Evolutionary conservation across 2,888 invertebrate genomes (phyloP).

Genomic region (Tillus elongatus): DNA sequence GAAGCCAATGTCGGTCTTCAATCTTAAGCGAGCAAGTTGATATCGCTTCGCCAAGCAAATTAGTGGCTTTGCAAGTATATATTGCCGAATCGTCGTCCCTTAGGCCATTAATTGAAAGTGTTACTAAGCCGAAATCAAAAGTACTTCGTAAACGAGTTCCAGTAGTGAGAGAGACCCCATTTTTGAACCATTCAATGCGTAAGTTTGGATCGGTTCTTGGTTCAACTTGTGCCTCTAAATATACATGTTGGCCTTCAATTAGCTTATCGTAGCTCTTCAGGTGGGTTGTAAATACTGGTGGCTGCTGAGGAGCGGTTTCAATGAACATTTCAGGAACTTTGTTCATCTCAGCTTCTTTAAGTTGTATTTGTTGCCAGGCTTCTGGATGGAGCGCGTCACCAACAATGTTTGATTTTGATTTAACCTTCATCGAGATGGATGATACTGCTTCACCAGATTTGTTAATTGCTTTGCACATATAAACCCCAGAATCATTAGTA

Average conservation of each 20-base stretch:
- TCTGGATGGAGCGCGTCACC: constrained; percentile 83
- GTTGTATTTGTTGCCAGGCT: constrained; percentile 84
- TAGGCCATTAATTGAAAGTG: constrained; percentile 78
- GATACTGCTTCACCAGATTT: constrained; percentile 90
- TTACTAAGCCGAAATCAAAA: constrained; percentile 94
- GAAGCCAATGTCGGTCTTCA: constrained; percentile 79
- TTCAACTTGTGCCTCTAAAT: constrained; percentile 83
- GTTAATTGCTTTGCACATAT: constrained; percentile 91
- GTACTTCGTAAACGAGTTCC: constrained; percentile 86
- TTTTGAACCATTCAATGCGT: constrained; percentile 86
- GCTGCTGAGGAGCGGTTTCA: constrained; percentile 76
- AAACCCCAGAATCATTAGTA: constrained; percentile 82
- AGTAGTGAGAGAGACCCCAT: constrained; percentile 75
- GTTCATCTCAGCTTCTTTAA: constrained; percentile 87
- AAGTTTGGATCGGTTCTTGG: constrained; percentile 83
- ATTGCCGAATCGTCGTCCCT: constrained; percentile 88
- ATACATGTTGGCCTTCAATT: constrained; percentile 77
- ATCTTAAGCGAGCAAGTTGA: constrained; percentile 86
- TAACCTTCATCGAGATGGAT: constrained; percentile 81
- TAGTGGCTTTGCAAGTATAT: constrained; percentile 91
- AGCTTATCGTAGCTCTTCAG: constrained; percentile 75
- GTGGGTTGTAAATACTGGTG: constrained; percentile 93
- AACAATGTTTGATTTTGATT: constrained; percentile 68
- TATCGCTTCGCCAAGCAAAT: constrained; percentile 87
- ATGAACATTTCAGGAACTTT: constrained; percentile 81